Conservation (phyloP, 1,140 invertebrate species). For the Drosophila parabipectinata region DNA sequence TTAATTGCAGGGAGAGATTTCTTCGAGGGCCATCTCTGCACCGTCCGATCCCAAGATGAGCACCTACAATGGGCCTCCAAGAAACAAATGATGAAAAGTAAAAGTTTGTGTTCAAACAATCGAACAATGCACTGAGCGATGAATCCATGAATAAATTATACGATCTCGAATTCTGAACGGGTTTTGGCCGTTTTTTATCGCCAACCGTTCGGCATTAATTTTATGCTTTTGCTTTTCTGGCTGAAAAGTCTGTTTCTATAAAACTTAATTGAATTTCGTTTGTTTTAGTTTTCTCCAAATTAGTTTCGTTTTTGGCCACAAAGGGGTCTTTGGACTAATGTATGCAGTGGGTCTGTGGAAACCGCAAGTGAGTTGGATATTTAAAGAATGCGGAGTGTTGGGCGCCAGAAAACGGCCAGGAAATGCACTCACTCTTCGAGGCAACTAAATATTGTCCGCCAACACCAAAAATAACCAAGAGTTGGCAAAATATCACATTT, state of each 20-base stretch:
- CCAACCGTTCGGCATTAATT: constrained; percentile 47
- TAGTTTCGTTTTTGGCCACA: constrained; percentile 4
- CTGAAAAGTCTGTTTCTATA: constrained; percentile 18
- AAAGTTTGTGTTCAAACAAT: constrained; percentile 66
- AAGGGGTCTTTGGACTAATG: neutral
- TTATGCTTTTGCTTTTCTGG: constrained; percentile 38
- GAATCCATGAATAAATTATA: constrained; percentile 72
- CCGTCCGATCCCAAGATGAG: constrained; percentile 14
- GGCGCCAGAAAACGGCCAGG: neutral
- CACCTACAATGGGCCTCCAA: constrained; percentile 31
- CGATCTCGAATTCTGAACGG: constrained; percentile 63
- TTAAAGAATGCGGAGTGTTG: constrained; percentile 1
- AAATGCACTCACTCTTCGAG: constrained; percentile 11
- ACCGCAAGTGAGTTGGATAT: neutral
- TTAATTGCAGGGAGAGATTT: constrained; percentile 73
- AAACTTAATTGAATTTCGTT: constrained; percentile 39
- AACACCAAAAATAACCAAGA: constrained; percentile 21
- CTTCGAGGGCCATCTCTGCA: constrained; percentile 12
- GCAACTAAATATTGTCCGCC: constrained; percentile 4
- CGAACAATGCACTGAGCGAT: constrained; percentile 62
- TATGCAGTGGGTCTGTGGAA: neutral
- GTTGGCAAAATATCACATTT: neutral
- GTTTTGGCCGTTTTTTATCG: constrained; percentile 42
- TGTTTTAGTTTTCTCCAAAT: constrained; percentile 40
- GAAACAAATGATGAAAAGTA: constrained; percentile 64